These are phyloP conservation scores for Tanypteryx hageni DNA, from an alignment of 2,888 invertebrate species.

Conservation along the genomic window DNA sequence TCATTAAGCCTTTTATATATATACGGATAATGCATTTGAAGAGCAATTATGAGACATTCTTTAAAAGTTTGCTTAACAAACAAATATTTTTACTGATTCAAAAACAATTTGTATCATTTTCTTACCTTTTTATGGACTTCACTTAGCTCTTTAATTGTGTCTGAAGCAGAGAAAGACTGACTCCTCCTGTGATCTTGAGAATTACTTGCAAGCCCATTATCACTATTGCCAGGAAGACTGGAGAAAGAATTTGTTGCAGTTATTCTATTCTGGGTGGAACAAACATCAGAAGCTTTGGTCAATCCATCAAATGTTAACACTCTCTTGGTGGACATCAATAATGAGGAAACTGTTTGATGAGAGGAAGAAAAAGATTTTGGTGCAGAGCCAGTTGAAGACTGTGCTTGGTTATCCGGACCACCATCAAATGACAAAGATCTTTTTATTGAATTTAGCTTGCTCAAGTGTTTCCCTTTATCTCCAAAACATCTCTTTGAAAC, in stretches of 20 bases:
- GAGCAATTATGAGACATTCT: too few relatives aligned
- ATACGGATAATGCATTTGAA: too few relatives aligned
- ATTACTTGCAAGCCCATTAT: not conserved
- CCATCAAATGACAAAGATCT: slow-evolving; percentile 46
- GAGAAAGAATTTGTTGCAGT: not conserved
- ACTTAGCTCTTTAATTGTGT: slow-evolving; percentile 76
- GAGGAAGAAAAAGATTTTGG: not conserved
- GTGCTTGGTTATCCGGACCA: not conserved
- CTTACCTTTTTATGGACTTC: slow-evolving; percentile 81
- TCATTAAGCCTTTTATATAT: too few relatives aligned
- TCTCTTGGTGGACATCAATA: slow-evolving; percentile 29
- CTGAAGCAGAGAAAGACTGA: not conserved
- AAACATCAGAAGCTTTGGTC: not conserved
- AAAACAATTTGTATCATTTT: too few relatives aligned
- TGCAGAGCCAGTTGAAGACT: not conserved
- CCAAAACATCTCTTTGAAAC: not conserved
- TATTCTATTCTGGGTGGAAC: not conserved
- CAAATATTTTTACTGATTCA: too few relatives aligned
- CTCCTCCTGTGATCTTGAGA: not conserved
- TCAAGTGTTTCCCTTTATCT: not conserved
- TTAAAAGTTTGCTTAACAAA: too few relatives aligned
- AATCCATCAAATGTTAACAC: slow-evolving; percentile 14
- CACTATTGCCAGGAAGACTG: not conserved
- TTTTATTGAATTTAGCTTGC: not conserved
- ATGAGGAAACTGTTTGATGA: slow-evolving; percentile 7